These are phyloP conservation scores for Cheirogaleus major DNA, from an alignment of 2,797 vertebrate genomes.

Conservation along the genomic window DNA sequence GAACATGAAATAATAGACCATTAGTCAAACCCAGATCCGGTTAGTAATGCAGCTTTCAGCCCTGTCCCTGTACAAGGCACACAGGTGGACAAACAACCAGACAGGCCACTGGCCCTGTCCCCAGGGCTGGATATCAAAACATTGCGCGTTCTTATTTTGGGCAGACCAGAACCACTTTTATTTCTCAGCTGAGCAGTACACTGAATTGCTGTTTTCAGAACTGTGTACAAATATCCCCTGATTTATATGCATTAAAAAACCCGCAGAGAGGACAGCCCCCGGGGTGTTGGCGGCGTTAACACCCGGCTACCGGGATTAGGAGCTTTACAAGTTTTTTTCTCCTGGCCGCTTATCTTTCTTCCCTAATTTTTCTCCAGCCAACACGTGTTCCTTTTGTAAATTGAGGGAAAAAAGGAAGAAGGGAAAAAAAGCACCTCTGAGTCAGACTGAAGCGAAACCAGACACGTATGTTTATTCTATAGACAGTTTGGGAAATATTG, in stretches of 20 bases:
- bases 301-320: background rate
- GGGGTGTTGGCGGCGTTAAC: background rate
- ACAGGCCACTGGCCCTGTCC: background rate
- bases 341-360: slow-evolving; percentile 42
- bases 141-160: background rate
- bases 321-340: background rate
- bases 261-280: background rate
- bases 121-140: background rate
- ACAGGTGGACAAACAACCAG: background rate
- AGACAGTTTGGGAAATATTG: background rate
- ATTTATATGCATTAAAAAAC: slow-evolving; percentile 71
- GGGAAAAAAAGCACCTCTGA: background rate
- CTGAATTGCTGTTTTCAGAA: background rate
- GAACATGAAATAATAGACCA: background rate
- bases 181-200: background rate
- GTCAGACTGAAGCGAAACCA: background rate
- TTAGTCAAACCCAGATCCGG: background rate
- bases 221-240: slow-evolving; percentile 14
- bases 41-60: background rate
- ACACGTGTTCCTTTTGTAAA: slow-evolving; percentile 48
- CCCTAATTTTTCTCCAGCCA: slow-evolving; percentile 61
- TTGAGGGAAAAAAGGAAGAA: background rate
- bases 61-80: too few species aligned
- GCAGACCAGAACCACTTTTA: background rate
- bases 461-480: background rate